A percentile compares a stretch with the other conserved stretches of the same genome.
These are phyloP conservation scores for Drosophila atroscutellata DNA, from an alignment of 2,888 invertebrate genomes.

Conservation along the genomic window DNA sequence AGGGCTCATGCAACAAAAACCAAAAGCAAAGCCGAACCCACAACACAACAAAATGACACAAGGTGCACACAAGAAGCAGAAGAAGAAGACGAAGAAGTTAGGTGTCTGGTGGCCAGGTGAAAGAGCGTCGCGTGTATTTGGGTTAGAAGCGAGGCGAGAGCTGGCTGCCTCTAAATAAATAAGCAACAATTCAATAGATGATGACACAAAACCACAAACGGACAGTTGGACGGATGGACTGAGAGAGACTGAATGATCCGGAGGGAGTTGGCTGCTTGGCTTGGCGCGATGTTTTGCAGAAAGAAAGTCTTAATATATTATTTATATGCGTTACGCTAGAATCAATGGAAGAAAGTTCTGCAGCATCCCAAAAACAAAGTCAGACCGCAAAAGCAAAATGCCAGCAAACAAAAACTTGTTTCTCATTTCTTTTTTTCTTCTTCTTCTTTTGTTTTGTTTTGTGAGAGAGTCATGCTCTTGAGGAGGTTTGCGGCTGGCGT, in stretches of 20 bases:
- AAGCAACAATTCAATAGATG: constrained; percentile 54
- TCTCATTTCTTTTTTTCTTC: constrained; percentile 12
- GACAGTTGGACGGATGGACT: constrained; percentile 1
- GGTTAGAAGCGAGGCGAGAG: constrained; percentile 60
- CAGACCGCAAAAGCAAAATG: constrained; percentile 27
- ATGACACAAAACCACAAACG: constrained; percentile 61
- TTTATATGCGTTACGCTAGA: constrained; percentile 73
- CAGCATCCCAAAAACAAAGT: constrained; percentile 61
- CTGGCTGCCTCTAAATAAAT: constrained; percentile 40
- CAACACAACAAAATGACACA: constrained; percentile 63
- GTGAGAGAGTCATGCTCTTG: constrained; percentile 40
- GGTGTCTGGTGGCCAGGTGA: constrained; percentile 45
- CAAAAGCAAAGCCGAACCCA: constrained; percentile 28
- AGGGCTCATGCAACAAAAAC: constrained; percentile 13
- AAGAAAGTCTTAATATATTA: constrained; percentile 78
- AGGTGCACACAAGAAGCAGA: constrained; percentile 55
- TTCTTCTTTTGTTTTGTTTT: not conserved
- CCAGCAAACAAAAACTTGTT: constrained; percentile 40
- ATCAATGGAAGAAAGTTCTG: constrained; percentile 76
- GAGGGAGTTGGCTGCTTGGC: constrained; percentile 9
- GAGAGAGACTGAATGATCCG: not conserved
- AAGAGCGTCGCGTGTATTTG: constrained; percentile 64
- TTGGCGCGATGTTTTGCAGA: constrained; percentile 30
- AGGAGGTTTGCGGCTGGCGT: constrained; percentile 28
- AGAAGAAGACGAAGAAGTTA: not conserved